Percentiles rank a stretch among this genome's conserved stretches.
phyloP scores from a whole-genome alignment of 2,797 vertebrate genomes.

The Mycteria americana region DNA sequence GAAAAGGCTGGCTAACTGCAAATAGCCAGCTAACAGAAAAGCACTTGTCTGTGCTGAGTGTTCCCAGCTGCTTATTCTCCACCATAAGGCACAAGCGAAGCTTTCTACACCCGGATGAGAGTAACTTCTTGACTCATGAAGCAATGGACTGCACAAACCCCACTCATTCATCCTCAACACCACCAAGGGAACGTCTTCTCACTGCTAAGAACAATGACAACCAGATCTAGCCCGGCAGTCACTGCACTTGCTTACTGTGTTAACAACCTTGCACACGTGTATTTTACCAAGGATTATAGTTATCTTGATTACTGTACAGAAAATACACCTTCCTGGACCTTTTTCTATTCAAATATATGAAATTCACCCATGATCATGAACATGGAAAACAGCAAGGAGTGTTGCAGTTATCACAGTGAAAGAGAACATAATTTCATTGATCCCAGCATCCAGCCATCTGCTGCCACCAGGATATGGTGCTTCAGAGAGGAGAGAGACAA shows the following conservation, averaged over 20 bases:
- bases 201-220: not conserved
- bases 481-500: not conserved
- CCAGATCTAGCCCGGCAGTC: not conserved
- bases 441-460: not conserved
- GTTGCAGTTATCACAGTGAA: not conserved
- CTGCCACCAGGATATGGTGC: not conserved
- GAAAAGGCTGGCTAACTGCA: not conserved
- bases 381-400: not conserved
- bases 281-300: not conserved
- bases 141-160: not conserved
- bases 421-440: not conserved
- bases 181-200: not conserved
- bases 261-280: not conserved
- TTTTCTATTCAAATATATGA: not conserved
- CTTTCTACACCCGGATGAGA: not conserved
- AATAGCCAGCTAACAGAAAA: not conserved
- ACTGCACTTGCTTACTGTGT: not conserved
- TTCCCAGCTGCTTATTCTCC: not conserved
- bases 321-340: not conserved
- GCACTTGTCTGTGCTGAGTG: not conserved
- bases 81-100: not conserved
- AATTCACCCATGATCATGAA: not conserved
- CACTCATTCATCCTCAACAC: not conserved
- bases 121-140: not conserved
- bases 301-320: not conserved